Conservation (phyloP, 2,113 vertebrate species). For the Tetrax tetrax region DNA sequence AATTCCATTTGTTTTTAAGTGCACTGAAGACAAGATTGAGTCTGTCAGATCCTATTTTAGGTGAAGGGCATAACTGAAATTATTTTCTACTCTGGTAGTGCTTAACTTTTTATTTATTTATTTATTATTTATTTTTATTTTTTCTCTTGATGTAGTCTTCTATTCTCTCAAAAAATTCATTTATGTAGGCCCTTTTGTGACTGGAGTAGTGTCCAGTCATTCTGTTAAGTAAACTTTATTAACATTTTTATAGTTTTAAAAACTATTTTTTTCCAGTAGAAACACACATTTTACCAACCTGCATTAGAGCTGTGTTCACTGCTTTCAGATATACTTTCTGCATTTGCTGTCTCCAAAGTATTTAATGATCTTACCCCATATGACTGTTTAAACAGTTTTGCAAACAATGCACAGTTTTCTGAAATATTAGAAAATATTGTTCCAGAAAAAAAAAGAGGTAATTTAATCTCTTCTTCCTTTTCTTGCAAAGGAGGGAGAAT, state of each 20-base stretch:
- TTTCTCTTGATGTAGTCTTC: not conserved
- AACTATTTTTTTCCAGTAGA: not conserved
- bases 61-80: constrained; percentile 20
- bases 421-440: not conserved
- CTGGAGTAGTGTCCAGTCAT: not conserved
- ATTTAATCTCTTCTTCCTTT: not conserved
- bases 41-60: constrained; percentile 39
- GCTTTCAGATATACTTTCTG: not conserved
- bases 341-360: not conserved
- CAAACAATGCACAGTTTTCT: not conserved
- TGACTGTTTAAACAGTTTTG: not conserved
- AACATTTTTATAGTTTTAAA: not conserved
- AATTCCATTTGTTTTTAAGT: constrained; percentile 34
- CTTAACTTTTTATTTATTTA: not conserved
- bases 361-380: not conserved
- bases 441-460: not conserved
- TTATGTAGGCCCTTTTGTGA: not conserved
- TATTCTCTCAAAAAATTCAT: not conserved
- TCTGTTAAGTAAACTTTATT: not conserved
- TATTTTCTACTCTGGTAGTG: not conserved
- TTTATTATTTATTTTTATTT: not conserved
- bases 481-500: not conserved
- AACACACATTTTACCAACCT: not conserved
- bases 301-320: not conserved
- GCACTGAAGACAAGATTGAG: constrained; percentile 23